Evolutionary conservation across 2,797 vertebrate genomes (phyloP).

Genomic region (Phylloscopus collybita): DNA sequence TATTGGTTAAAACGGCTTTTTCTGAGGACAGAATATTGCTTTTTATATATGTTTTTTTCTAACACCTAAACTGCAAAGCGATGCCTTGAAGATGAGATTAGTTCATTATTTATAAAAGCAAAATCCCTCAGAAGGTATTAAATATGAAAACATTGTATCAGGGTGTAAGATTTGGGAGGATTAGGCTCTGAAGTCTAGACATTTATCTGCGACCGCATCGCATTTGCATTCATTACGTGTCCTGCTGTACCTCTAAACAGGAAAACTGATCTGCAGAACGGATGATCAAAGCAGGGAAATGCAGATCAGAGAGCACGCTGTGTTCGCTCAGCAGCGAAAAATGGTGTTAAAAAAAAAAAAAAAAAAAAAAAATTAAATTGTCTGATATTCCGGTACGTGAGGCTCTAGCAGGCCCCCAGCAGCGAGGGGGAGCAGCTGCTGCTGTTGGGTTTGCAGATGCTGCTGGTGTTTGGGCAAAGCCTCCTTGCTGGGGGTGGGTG

Average conservation of each 20-base stretch:
- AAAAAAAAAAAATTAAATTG: conserved; percentile 10
- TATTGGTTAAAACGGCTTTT: conserved; percentile 43
- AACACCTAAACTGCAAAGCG: conserved; percentile 29
- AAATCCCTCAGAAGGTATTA: conserved; percentile 63
- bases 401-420: neutral
- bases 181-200: conserved; percentile 68
- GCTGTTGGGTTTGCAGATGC: neutral
- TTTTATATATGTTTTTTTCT: neutral
- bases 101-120: conserved; percentile 71
- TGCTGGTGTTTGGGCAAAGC: neutral
- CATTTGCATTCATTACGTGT: conserved; percentile 68
- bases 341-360: neutral
- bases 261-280: conserved; percentile 69
- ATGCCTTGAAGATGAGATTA: conserved; percentile 63
- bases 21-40: neutral
- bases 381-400: conserved; percentile 13
- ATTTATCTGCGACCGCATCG: conserved; percentile 44
- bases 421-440: neutral
- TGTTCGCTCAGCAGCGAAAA: conserved; percentile 53
- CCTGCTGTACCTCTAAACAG: conserved; percentile 71
- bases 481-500: accelerated
- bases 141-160: conserved; percentile 66
- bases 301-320: conserved; percentile 72
- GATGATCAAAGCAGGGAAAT: conserved; percentile 71
- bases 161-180: conserved; percentile 62